Percentiles rank a stretch among this genome's conserved stretches.
Conservation (phyloP, 2,888 invertebrate species). For the Tryphoninae sp. region DNA sequence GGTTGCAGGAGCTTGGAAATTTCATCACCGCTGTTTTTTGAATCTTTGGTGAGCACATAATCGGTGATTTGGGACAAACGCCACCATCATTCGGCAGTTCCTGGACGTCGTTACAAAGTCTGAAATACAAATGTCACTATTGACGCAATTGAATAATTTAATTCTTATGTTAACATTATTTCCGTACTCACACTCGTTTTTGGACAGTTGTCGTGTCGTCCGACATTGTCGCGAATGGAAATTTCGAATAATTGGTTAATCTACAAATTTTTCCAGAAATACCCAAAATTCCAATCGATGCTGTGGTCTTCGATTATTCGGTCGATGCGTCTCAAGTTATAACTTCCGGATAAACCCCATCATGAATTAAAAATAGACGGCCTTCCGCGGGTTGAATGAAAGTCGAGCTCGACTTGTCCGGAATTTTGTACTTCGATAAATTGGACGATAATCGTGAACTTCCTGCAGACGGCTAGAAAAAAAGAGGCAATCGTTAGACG, state of each 20-base stretch:
- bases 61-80: slow-evolving; percentile 57
- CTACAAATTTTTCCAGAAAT: slow-evolving; percentile 1
- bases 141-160: not conserved
- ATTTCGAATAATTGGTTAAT: slow-evolving; percentile 29
- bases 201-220: slow-evolving; percentile 33
- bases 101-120: slow-evolving; percentile 50
- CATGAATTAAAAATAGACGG: not conserved
- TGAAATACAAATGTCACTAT: slow-evolving; percentile 30
- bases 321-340: slow-evolving; percentile 50
- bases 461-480: not conserved
- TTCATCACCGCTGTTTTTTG: slow-evolving; percentile 53
- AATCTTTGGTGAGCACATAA: slow-evolving; percentile 54
- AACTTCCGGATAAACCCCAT: slow-evolving; percentile 49
- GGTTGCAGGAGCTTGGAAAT: not conserved
- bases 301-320: slow-evolving; percentile 30
- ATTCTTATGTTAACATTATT: not conserved
- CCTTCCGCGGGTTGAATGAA: not conserved
- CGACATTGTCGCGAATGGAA: slow-evolving; percentile 36
- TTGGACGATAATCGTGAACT: slow-evolving; percentile 1
- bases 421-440: not conserved
- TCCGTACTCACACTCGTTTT: slow-evolving; percentile 57
- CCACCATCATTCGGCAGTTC: slow-evolving; percentile 33
- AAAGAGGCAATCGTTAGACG: not conserved
- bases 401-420: slow-evolving; percentile 4
- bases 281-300: not conserved